phyloP scores from a whole-genome alignment of 2,113 vertebrate genomes.

The Bubo bubo region DNA sequence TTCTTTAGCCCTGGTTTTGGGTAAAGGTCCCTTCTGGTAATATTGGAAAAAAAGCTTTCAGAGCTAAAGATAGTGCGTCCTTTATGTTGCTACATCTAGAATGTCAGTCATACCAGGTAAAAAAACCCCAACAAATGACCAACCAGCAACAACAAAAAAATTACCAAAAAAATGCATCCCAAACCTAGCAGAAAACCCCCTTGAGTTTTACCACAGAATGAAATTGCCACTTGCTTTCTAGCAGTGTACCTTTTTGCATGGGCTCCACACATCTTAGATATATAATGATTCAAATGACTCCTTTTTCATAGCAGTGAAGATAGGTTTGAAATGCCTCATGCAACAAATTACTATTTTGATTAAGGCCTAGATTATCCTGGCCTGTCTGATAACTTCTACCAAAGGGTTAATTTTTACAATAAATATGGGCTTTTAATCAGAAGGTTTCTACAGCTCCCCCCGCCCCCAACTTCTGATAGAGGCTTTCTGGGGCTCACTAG shows the following conservation, averaged over 20 bases:
- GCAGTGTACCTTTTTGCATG: neutral
- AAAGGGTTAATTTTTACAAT: neutral
- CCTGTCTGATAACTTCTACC: neutral
- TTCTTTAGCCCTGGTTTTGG: neutral
- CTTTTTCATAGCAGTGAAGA: neutral
- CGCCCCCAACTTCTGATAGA: neutral
- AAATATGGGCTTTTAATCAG: neutral
- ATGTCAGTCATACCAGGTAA: fast-evolving
- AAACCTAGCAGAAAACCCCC: fast-evolving
- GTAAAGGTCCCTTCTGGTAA: neutral
- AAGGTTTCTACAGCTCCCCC: neutral
- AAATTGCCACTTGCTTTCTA: neutral
- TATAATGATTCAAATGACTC: neutral
- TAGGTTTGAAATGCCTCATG: neutral
- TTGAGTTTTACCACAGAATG: neutral
- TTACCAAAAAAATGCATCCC: fast-evolving
- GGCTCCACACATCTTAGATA: neutral
- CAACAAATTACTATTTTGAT: neutral
- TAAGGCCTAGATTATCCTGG: neutral
- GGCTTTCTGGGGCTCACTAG: neutral
- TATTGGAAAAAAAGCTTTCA: neutral
- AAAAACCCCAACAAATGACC: neutral
- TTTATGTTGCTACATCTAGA: neutral
- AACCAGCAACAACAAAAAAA: neutral
- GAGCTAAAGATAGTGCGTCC: neutral